These are phyloP conservation scores for Cosmopolites sordidus DNA, from an alignment of 2,888 invertebrate species.

Conservation along the genomic window DNA sequence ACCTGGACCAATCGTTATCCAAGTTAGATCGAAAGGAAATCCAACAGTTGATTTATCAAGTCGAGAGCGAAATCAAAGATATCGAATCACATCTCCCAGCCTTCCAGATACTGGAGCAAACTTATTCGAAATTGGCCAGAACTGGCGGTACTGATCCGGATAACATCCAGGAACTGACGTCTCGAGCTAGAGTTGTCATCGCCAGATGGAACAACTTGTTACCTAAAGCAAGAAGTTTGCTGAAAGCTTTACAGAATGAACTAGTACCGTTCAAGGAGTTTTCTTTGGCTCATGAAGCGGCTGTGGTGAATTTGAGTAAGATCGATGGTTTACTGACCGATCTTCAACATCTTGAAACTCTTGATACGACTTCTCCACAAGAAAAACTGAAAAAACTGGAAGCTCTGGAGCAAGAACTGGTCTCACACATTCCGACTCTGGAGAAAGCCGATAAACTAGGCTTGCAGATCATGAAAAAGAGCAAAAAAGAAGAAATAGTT, in stretches of 20 bases:
- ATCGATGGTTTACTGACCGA: constrained; percentile 70
- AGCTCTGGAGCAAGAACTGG: constrained; percentile 56
- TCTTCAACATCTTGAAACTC: constrained; percentile 57
- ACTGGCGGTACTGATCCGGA: constrained; percentile 66
- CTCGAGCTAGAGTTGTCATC: constrained; percentile 55
- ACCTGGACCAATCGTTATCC: constrained; percentile 58
- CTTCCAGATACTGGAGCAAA: constrained; percentile 63
- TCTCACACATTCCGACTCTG: constrained; percentile 52
- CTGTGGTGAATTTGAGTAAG: constrained; percentile 66
- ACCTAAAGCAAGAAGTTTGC: constrained; percentile 56
- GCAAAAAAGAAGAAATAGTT: constrained; percentile 54
- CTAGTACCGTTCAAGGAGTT: constrained; percentile 64
- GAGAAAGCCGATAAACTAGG: constrained; percentile 60
- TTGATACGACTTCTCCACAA: constrained; percentile 48
- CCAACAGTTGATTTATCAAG: constrained; percentile 54
- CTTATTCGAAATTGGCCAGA: constrained; percentile 65
- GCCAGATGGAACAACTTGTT: constrained; percentile 64
- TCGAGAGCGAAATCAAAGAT: constrained; percentile 54
- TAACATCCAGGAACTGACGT: constrained; percentile 60
- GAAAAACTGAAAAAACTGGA: constrained; percentile 49
- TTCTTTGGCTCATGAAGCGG: constrained; percentile 65
- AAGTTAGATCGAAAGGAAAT: constrained; percentile 56
- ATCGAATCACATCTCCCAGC: constrained; percentile 55
- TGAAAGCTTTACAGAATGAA: constrained; percentile 56
- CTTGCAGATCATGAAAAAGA: constrained; percentile 56